Base-by-base conservation (phyloP, 1,140 invertebrate species). In the Fopius arisanus region DNA sequence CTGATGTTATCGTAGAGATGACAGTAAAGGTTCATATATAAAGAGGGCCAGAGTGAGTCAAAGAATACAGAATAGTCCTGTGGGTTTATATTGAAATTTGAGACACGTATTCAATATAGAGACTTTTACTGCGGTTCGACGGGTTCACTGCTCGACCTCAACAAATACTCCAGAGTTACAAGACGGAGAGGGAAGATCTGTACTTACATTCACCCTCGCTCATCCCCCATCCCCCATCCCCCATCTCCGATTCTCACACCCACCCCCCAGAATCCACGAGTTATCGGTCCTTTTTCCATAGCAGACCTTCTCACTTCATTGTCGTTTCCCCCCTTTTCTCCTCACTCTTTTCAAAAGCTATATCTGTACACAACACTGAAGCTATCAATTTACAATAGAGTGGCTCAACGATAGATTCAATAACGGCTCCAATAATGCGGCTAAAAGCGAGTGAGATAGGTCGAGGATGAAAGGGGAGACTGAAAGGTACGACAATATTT, bases 351-450 rank as follows among this genome's bases (percentile, higher is more conserved):
- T 33, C 23, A 21, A 21, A 21, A 48, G 2, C 1, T 48, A 28
- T 62, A 28, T 23, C 12, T 62, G 1, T 62, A 26, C 26, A 26
- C 54, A 62, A 62, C 54, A 62, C 9, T 54, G 26, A 21, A 29
- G 23, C 67, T 70, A 70, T 70, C 67, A 70, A 70, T 70, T 70
- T 70, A 70, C 48, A 70, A 70, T 70, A 70, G 67, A 70, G 67
- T 70, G 43, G 67, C 43, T 70, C 43, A 48, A 19, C 43, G 43
- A 70, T 54, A 29, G 43, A 70, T 70, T 70, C 48, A 70, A 70
- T 70, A 70, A 70, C 48, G 28, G 26, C 37, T 31, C 67, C 67
- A 70, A 70, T 70, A 70, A 70, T 70, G 48, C 29, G 28, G 41
- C 26, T 48, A 37, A 26, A 68, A 16, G 23, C 26, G 40, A 43